Conservation (phyloP, 2,797 vertebrate species). For the Melanotaenia nigrans region DNA sequence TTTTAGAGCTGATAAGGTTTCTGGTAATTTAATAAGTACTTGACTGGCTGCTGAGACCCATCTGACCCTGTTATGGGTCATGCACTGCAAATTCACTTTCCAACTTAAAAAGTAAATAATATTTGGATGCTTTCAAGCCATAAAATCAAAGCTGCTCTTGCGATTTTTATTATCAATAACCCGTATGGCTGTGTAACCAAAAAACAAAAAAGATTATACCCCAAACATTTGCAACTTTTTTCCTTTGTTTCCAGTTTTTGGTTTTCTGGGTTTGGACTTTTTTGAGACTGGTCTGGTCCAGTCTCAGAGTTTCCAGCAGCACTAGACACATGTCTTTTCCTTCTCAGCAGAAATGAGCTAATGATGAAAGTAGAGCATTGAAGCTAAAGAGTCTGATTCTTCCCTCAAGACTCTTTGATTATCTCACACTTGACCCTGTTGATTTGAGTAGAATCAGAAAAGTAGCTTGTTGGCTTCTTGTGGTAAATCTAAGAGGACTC, state of each 20-base stretch:
- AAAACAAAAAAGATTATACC: too few relatives aligned
- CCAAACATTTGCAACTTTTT: background rate
- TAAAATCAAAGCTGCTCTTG: background rate
- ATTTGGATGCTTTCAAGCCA: background rate
- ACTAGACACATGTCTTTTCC: background rate
- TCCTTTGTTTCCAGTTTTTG: background rate
- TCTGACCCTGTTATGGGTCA: conserved; percentile 1
- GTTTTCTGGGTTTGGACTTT: background rate
- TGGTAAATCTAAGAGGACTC: background rate
- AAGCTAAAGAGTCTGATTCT: background rate
- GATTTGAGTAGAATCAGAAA: background rate
- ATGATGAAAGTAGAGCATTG: background rate
- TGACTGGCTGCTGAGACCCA: conserved; percentile 5
- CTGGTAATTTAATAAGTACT: conserved; percentile 26
- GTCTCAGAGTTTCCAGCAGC: background rate
- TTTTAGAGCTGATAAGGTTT: conserved; percentile 2
- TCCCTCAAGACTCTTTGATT: background rate
- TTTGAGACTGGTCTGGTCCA: background rate
- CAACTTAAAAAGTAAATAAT: background rate
- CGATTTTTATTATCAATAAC: background rate
- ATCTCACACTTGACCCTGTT: background rate
- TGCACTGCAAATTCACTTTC: background rate
- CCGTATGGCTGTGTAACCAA: background rate
- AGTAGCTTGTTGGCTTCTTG: background rate
- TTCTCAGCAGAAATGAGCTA: background rate